A percentile compares a stretch with the other conserved stretches of the same genome.
These are phyloP conservation scores for Luscinia megarhynchos DNA, from an alignment of 2,797 vertebrate genomes.

Conservation along the genomic window DNA sequence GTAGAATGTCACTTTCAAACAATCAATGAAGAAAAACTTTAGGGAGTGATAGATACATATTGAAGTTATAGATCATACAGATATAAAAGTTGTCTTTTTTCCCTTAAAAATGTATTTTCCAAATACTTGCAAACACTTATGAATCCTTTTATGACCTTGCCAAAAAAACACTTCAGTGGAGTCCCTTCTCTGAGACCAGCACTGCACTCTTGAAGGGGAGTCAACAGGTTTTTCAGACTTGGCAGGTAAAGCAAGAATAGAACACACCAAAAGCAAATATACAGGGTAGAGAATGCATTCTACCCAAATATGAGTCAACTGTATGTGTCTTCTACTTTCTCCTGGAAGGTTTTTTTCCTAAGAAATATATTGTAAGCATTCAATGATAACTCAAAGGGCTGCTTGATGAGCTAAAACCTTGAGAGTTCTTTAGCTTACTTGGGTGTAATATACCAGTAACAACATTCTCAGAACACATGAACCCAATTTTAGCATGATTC, in stretches of 20 bases:
- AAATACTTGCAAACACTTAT: background rate
- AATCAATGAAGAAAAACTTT: background rate
- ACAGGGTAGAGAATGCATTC: background rate
- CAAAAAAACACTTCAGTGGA: background rate
- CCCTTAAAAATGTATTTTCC: background rate
- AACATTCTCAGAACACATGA: background rate
- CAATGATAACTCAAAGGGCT: background rate
- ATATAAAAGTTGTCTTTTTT: background rate
- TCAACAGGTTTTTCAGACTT: background rate
- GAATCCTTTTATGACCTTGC: background rate
- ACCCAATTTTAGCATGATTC: background rate
- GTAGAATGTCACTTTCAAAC: background rate
- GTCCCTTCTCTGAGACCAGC: background rate
- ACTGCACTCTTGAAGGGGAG: background rate
- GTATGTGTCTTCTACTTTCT: background rate
- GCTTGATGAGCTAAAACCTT: background rate
- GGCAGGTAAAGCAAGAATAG: background rate
- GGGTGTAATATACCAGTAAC: background rate
- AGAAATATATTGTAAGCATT: background rate
- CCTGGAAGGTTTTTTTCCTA: background rate
- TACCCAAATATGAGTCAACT: background rate
- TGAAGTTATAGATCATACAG: background rate
- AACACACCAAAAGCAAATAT: background rate
- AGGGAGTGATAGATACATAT: background rate
- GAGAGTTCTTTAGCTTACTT: background rate